A percentile compares a stretch with the other conserved stretches of the same genome.
Conservation (phyloP, 2,797 vertebrate species). For the Macropodus opercularis region DNA sequence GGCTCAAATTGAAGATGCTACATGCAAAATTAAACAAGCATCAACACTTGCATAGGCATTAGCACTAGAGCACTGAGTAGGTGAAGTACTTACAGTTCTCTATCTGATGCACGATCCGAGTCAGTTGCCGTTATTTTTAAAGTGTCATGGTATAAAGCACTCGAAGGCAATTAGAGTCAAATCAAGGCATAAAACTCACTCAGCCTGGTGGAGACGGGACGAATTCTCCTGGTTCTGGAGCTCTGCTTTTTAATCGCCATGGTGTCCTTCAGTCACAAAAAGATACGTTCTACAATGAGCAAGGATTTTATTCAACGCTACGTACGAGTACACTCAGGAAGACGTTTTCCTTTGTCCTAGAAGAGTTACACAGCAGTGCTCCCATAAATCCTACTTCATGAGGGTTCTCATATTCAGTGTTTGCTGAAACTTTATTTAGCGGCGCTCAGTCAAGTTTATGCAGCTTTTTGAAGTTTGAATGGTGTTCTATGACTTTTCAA, state of each 20-base stretch:
- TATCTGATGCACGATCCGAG: conserved; percentile 3
- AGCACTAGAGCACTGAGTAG: background rate
- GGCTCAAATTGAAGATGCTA: background rate
- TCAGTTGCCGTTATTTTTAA: conserved; percentile 7
- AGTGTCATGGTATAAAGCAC: conserved; percentile 1
- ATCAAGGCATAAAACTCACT: conserved; percentile 78
- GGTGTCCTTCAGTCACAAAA: conserved; percentile 83
- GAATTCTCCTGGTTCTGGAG: conserved; percentile 89
- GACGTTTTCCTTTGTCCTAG: too few species aligned
- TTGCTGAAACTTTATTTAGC: too few species aligned
- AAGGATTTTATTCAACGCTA: background rate
- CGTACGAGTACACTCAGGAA: background rate
- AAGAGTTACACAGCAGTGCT: too few species aligned
- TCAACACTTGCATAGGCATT: background rate
- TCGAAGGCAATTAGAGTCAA: background rate
- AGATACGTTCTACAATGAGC: conserved; percentile 13
- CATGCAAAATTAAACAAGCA: conserved; percentile 3
- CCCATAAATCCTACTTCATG: too few species aligned
- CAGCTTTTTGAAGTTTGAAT: too few species aligned
- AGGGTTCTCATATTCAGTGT: too few species aligned
- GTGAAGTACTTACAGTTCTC: background rate
- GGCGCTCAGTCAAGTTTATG: too few species aligned
- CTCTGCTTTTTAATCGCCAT: conserved; percentile 91
- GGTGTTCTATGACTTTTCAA: too few species aligned
- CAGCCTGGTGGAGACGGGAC: conserved; percentile 90